phyloP scores from a whole-genome alignment of 2,888 invertebrate species.

The Liodrosophila aerea region DNA sequence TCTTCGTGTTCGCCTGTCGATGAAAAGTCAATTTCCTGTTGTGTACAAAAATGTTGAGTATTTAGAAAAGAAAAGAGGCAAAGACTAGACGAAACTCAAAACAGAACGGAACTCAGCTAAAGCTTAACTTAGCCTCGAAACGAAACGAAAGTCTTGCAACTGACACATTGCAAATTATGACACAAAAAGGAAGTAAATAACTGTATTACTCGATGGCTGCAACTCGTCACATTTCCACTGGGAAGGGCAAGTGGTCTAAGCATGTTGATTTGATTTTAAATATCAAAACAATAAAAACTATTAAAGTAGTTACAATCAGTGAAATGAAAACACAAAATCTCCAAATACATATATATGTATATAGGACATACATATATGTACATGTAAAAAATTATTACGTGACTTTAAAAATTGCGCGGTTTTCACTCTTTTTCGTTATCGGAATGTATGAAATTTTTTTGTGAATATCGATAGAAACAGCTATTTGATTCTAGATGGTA shows the following conservation, averaged over 20 bases:
- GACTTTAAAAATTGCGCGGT: too few species aligned
- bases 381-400: too few species aligned
- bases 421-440: too few species aligned
- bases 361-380: too few species aligned
- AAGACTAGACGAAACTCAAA: conserved; percentile 9
- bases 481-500: too few species aligned
- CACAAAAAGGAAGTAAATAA: conserved; percentile 22
- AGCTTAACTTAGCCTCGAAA: conserved; percentile 2
- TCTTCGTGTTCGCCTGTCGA: conserved; percentile 55
- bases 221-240: conserved; percentile 29
- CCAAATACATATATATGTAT: too few species aligned
- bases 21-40: conserved; percentile 77
- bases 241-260: conserved; percentile 1
- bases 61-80: conserved; percentile 10
- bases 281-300: background rate
- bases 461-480: too few species aligned
- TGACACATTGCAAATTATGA: conserved; percentile 69
- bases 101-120: conserved; percentile 15
- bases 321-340: too few species aligned
- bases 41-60: conserved; percentile 63
- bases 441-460: too few species aligned
- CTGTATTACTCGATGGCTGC: conserved; percentile 11
- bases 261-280: background rate
- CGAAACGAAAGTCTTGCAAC: conserved; percentile 47
- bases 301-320: too few species aligned